Base-by-base conservation (phyloP, 2,888 invertebrate genomes). In the Chrysolina haemoptera region DNA sequence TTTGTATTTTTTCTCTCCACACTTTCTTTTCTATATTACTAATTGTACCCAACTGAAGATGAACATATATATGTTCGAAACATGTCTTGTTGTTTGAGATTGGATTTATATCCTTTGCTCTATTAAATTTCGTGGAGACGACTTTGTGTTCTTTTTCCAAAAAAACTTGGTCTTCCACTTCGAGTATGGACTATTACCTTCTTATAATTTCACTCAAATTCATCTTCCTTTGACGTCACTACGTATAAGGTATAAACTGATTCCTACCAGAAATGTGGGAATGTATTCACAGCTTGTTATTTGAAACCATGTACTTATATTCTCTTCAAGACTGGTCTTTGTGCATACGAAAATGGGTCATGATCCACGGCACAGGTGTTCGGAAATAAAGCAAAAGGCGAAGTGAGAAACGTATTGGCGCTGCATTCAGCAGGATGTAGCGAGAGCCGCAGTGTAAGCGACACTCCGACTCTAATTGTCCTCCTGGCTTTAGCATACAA, bases 401-500 rank as follows among this genome's bases (percentile, higher is more conserved):
- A 53, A 67, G 40, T 53, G 67, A 50, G 67, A 67, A 53, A 79
- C 79, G 77, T 80, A 80, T 79, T 78, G 78, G 79, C 76, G 81
- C 78, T 79, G 78, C 78, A 79, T 72, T 75, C 80, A 80, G 78
- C 80, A 78, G 79, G 76, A 75, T 77, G 75, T 69, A 71, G 76
- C 78, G 78, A 78, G 75, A 78, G 71, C 73, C 68, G 55, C 59
- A 76, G 78, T 75, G 80, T 75, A 77, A 82, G 81, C 83, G 80
- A 82, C 85, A 82, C 83, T 79, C 80, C 78, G 81, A 82, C 84
- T 82, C 85, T 85, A 85, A 86, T 85, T 86, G 85, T 86, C 83
- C 83, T 78, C 70, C 78, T 80, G 82, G 83, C 80, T 86, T 76
- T 86, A 86, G 84, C 86, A 86, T 86, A 86, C 86, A 86, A 86